Conservation (phyloP, 2,797 vertebrate species). For the Hypotaenidia philippensis region DNA sequence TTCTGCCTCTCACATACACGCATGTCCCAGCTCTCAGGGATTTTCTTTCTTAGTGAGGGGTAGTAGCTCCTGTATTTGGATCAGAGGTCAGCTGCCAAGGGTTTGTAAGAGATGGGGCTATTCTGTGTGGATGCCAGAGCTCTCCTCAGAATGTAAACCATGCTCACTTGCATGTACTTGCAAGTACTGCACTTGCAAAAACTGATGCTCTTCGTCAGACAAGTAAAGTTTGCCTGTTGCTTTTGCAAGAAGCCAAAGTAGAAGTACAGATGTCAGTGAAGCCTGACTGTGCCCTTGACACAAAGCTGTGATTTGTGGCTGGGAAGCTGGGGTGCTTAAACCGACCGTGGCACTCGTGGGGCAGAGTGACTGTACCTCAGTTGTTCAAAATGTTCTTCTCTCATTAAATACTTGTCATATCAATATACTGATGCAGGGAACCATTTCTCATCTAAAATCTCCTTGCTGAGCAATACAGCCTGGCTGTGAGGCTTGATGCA, state of each 20-base stretch:
- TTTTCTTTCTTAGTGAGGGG: background rate
- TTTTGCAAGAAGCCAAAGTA: background rate
- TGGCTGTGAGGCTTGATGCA: background rate
- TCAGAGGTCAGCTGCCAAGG: background rate
- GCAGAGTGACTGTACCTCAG: rapidly evolving
- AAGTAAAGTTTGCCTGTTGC: background rate
- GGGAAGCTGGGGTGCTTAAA: background rate
- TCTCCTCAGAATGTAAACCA: background rate
- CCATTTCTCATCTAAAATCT: background rate
- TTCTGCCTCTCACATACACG: background rate
- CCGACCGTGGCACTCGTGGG: background rate
- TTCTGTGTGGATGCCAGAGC: background rate
- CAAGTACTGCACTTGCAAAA: background rate
- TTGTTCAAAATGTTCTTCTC: background rate
- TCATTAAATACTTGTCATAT: background rate
- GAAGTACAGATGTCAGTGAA: background rate
- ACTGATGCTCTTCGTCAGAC: rapidly evolving
- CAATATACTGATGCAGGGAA: background rate
- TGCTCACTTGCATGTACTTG: background rate
- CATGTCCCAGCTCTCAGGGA: background rate
- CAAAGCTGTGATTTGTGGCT: background rate
- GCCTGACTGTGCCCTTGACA: background rate
- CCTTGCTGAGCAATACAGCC: background rate
- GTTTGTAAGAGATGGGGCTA: background rate
- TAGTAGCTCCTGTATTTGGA: background rate